Evolutionary conservation across 2,888 invertebrate species (phyloP), one percentile per base, ranked within the genome.

Genomic region (Hofmannophila pseudospretella): DNA sequence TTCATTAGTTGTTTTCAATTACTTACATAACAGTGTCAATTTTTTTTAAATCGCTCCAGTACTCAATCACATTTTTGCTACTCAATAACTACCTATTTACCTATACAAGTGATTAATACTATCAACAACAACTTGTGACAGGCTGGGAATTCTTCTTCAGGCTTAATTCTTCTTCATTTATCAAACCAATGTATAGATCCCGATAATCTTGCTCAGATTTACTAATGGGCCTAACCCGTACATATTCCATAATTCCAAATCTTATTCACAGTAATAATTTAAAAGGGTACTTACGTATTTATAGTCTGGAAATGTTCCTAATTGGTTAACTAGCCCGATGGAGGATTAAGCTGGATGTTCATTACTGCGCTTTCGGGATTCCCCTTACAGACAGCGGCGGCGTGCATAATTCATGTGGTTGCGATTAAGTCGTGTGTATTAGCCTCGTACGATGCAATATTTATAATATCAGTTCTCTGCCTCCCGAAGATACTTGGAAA

Each of bases 331-430:
- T 66, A 57, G 58, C 51, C 58, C 55, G 44, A 50, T 58, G 61
- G 56, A 45, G 70, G 73, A 71, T 80, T 79, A 75, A 44, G 55
- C 45, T 49, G 58, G 62, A 65, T 72, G 64, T 71, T 71, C 71
- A 71, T 78, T 74, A 71, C 69, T 71, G 70, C 66, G 69, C 72
- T 73, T 73, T 68, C 54, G 67, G 73, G 67, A 69, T 67, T 56
- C 68, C 68, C 63, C 64, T 67, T 57, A 47, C 51, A 62, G 60
- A 64, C 65, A 52, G n/a, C n/a, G 16, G 16, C 16, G 5, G 50
- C 56, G 52, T 63, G 64, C 71, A 71, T 72, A 63, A 70, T 68
- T 70, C 64, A 72, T 59, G 42, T 51, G 51, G 54, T 54, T 45
- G 55, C 68, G 64, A 69, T 74, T 77, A 71, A 62, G 58, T 53